Conservation (phyloP, 2,797 vertebrate species). For the Catamblyrhynchus diadema region DNA sequence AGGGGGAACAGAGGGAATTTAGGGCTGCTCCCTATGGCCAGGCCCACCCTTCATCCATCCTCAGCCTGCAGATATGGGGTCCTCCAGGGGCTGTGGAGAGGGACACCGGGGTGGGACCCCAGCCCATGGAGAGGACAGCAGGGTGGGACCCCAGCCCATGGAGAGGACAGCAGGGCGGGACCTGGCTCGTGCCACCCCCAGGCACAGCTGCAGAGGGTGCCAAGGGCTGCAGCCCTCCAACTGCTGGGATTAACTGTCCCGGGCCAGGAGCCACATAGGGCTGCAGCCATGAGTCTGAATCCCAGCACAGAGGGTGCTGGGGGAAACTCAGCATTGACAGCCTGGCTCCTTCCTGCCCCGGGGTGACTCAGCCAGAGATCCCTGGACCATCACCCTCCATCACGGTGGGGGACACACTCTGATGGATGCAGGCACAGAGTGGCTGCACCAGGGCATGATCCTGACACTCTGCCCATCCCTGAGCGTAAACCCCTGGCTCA, state of each 20-base stretch:
- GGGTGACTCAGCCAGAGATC: not conserved
- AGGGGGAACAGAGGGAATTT: not conserved
- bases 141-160: too few species aligned
- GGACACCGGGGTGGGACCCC: not conserved
- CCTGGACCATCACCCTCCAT: not conserved
- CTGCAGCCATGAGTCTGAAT: not conserved
- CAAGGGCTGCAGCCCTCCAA: not conserved
- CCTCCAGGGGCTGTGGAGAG: not conserved
- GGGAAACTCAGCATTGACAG: accelerated
- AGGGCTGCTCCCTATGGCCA: not conserved
- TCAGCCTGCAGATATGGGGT: accelerated
- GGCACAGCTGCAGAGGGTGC: accelerated
- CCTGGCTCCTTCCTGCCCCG: accelerated
- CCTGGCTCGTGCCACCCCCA: accelerated
- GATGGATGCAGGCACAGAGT: not conserved
- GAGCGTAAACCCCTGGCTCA: accelerated
- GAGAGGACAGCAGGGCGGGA: too few species aligned
- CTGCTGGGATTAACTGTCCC: not conserved
- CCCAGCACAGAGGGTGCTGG: accelerated
- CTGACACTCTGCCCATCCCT: not conserved
- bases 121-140: too few species aligned
- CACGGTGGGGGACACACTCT: accelerated
- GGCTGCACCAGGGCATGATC: not conserved
- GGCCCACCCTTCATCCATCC: not conserved
- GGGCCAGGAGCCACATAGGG: accelerated